A percentile compares a stretch with the other conserved stretches of the same genome.
phyloP scores from a whole-genome alignment of 2,113 vertebrate genomes.

The Megaceryle maxima region DNA sequence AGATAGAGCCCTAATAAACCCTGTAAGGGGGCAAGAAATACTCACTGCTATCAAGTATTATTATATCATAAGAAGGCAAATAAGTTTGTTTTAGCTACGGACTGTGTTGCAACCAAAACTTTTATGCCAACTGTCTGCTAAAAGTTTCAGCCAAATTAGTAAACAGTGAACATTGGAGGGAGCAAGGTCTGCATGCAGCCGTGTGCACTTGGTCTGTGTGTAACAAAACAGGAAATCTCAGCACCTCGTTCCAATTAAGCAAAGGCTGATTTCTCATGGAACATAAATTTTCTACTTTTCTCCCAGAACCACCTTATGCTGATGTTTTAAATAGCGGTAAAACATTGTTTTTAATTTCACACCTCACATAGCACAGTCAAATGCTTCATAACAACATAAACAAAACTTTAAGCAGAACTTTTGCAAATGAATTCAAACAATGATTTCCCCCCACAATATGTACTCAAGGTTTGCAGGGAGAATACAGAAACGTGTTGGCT shows the following conservation, averaged over 20 bases:
- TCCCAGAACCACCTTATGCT: slow-evolving; percentile 20
- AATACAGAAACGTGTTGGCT: slow-evolving; percentile 71
- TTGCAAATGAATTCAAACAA: slow-evolving; percentile 37
- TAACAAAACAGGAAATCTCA: slow-evolving; percentile 59
- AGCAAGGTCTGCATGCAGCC: slow-evolving; percentile 23
- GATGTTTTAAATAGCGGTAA: slow-evolving; percentile 48
- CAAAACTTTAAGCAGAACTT: slow-evolving; percentile 66
- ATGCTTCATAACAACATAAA: slow-evolving; percentile 70
- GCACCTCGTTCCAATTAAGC: slow-evolving; percentile 14
- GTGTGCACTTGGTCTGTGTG: neutral
- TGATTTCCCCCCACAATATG: neutral
- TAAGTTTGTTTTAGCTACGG: neutral
- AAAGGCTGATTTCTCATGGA: slow-evolving; percentile 13
- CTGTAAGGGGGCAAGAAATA: neutral
- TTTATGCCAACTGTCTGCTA: slow-evolving; percentile 25
- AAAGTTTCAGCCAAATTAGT: slow-evolving; percentile 43
- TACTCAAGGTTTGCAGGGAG: slow-evolving; percentile 29
- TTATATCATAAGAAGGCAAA: neutral
- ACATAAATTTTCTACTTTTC: slow-evolving; percentile 37
- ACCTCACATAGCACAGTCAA: slow-evolving; percentile 70
- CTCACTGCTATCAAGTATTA: neutral
- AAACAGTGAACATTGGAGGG: slow-evolving; percentile 12
- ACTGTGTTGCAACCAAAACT: neutral
- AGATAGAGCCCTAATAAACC: neutral
- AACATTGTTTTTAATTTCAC: slow-evolving; percentile 75